Percentiles rank a stretch among this genome's conserved stretches.
phyloP scores from a whole-genome alignment of 2,797 vertebrate genomes.

The Sebastes hopkinsi region DNA sequence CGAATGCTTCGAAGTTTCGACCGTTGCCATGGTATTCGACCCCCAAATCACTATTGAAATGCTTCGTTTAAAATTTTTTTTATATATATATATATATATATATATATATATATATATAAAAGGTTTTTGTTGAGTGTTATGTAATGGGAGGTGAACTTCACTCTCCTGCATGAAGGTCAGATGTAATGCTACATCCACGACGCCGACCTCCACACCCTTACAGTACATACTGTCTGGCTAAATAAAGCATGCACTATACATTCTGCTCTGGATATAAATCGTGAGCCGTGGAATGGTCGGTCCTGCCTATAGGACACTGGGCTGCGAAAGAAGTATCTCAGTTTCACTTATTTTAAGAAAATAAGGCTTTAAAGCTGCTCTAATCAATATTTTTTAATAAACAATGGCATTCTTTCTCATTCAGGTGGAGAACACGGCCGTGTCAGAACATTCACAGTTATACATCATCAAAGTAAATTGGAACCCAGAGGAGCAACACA shows the following conservation, averaged over 20 bases:
- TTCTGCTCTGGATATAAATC: background rate
- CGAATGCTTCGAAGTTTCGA: no score
- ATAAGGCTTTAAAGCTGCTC: background rate
- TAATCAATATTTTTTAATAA: background rate
- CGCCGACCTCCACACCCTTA: background rate
- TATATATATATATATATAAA: no score
- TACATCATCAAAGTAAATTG: conserved; percentile 22
- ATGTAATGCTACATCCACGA: background rate
- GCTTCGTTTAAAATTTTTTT: no score
- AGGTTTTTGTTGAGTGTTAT: background rate
- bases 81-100: no score
- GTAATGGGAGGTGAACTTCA: background rate
- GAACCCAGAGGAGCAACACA: conserved; percentile 18
- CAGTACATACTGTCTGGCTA: background rate
- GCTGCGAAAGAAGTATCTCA: background rate
- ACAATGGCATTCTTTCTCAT: background rate
- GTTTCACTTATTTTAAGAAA: background rate
- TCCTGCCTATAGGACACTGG: background rate
- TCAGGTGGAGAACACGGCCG: background rate
- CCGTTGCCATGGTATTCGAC: no score
- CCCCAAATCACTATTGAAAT: no score
- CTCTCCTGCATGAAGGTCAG: background rate
- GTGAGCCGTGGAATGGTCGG: background rate
- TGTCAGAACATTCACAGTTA: background rate
- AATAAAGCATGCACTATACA: background rate